Evolutionary conservation across 2,797 vertebrate genomes (phyloP), one percentile per base, ranked within the genome.

Genomic region (Sandelia bainsii): DNA sequence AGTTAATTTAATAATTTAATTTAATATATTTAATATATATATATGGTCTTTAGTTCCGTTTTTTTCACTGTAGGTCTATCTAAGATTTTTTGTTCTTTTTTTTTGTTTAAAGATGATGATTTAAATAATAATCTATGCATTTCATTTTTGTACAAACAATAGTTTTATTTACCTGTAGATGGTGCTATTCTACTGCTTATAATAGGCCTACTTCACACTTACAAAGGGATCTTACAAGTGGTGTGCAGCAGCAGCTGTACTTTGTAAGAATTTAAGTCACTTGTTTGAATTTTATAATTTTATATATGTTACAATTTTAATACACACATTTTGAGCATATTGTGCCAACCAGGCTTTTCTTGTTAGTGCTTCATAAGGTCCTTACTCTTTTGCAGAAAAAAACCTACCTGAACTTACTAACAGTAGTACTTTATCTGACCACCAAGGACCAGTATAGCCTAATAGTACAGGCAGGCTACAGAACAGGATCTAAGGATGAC

Each of bases 401-500:
- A 27, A 40, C 12, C 8, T 8, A 10, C 1, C 27, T 20, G 8
- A n/a, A 45, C 3, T 42, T 29, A 20, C 19, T 23, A 34, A 7
- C 8, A 74, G 85, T 53, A 89, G n/a, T 92, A 83, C 77, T 27
- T 10, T 2, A 25, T 75, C 34, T 82, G 48, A 27, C 89, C 92
- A 89, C 72, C 40, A 71, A 29, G 73, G 80, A 22, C 57, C 90
- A 89, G 82, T 85, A 70, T 69, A 79, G 42, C 42, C 72, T 71
- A 66, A 83, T 56, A 27, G 51, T 79, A 9, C 6, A 39, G 8
- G 3, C 32, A 54, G 50, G 6, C 16, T 5, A 1, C 12, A 8
- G 13, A 6, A 52, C 0, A 8, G 13, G 19, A 29, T 17, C 4
- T 13, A 12, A 13, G 37, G 8, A 66, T 67, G 57, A 40, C 49